Conservation (phyloP, 2,113 vertebrate species). For the Poecile atricapillus region DNA sequence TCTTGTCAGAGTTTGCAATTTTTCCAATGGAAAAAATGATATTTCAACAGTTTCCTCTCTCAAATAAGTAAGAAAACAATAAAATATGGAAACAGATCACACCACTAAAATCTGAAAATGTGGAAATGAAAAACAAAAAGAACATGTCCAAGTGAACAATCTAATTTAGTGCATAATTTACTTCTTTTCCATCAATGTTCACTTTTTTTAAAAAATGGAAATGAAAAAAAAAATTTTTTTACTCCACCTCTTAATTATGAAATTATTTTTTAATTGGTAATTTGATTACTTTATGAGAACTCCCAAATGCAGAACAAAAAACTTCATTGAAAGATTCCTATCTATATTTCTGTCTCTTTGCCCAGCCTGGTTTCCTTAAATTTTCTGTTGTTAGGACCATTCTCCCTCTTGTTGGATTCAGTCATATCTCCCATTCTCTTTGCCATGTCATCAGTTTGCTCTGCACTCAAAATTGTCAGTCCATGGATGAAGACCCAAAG, state of each 20-base stretch:
- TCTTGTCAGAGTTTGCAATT: neutral
- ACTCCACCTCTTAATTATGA: neutral
- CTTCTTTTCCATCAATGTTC: neutral
- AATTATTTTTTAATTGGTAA: neutral
- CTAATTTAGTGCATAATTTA: neutral
- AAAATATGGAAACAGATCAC: neutral
- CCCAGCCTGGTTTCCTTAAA: neutral
- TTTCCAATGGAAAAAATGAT: neutral
- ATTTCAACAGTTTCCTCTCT: neutral
- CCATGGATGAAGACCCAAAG: neutral
- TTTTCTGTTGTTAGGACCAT: neutral
- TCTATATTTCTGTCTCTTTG: neutral
- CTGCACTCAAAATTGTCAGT: neutral
- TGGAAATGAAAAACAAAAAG: neutral
- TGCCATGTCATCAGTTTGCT: neutral
- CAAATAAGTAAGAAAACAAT: neutral
- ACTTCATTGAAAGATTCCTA: neutral
- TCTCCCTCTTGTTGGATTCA: neutral
- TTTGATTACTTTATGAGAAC: neutral
- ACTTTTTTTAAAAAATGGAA: neutral
- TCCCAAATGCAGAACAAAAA: neutral
- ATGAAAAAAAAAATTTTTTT: neutral
- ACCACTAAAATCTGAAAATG: neutral
- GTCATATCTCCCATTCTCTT: neutral
- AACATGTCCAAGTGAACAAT: neutral